Conservation (phyloP, 1,140 invertebrate genomes). For the Thalassaphorura encarpata region DNA sequence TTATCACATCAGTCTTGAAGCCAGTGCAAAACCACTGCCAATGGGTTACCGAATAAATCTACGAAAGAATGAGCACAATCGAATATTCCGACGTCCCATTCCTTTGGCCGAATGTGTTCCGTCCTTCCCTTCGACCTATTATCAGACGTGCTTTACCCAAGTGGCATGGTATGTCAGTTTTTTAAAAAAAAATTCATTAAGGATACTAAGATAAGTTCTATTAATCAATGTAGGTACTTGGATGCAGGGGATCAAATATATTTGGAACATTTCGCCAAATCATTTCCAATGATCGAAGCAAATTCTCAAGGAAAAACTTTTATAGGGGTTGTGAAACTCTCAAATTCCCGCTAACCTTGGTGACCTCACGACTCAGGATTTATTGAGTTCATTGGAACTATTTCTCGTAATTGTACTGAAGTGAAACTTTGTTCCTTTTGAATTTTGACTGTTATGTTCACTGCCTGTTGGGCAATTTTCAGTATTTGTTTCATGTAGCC, state of each 20-base stretch:
- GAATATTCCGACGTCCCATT: slow-evolving; percentile 3
- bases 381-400: too few species aligned
- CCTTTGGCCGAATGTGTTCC: slow-evolving; percentile 27
- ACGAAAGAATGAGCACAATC: slow-evolving; percentile 3
- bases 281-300: slow-evolving; percentile 23
- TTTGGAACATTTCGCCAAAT: slow-evolving; percentile 23
- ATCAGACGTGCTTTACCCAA: slow-evolving; percentile 26
- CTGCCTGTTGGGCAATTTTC: too few species aligned
- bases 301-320: slow-evolving; percentile 24
- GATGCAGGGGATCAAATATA: slow-evolving; percentile 19
- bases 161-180: slow-evolving; percentile 17
- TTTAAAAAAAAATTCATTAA: background rate
- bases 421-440: too few species aligned
- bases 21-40: background rate
- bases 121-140: slow-evolving; percentile 15
- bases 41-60: slow-evolving; percentile 23
- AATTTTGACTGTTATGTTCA: too few species aligned
- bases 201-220: background rate
- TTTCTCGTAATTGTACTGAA: too few species aligned
- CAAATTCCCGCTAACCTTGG: too few species aligned
- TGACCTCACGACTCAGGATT: too few species aligned
- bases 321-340: slow-evolving; percentile 22
- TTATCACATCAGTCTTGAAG: slow-evolving; percentile 9
- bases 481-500: too few species aligned
- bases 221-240: slow-evolving; percentile 16